Conservation (phyloP, 2,113 vertebrate species). For the Neolamprologus devosi region DNA sequence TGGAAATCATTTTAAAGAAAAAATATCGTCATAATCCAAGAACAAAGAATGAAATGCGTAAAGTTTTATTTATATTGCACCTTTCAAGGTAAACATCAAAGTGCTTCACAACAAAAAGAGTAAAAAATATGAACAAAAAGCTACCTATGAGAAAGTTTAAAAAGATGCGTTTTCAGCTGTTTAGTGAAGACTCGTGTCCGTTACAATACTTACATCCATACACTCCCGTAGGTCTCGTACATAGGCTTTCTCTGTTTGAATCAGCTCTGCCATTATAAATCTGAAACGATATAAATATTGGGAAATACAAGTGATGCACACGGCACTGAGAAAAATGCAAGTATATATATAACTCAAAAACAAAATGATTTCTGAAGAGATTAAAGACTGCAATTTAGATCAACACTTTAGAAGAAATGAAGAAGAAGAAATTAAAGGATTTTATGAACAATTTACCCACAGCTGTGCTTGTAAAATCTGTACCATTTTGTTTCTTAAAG, state of each 20-base stretch:
- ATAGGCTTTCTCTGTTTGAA: conserved; percentile 97
- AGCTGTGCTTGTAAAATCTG: not conserved
- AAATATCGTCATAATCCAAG: not conserved
- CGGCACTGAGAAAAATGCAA: not conserved
- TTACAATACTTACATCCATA: conserved; percentile 86
- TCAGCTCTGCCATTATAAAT: conserved; percentile 99
- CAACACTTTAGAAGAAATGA: not conserved
- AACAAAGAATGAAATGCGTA: not conserved
- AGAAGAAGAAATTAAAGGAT: not conserved
- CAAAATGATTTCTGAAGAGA: not conserved
- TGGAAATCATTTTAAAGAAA: not conserved
- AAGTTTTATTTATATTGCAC: not conserved
- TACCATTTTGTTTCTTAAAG: not conserved
- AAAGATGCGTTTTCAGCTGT: not conserved
- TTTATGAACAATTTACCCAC: not conserved
- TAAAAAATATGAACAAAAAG: not conserved
- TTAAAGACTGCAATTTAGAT: not conserved
- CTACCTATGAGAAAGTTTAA: not conserved
- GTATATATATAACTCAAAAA: not conserved
- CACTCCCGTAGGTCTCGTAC: conserved; percentile 96
- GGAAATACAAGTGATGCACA: not conserved
- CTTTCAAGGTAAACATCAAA: not conserved
- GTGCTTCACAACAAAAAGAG: not conserved
- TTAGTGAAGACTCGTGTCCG: not conserved
- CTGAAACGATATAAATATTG: conserved; percentile 54